Evolutionary conservation across 2,888 invertebrate genomes (phyloP), one percentile per base, ranked within the genome.

Genomic region (Emmelina monodactyla): DNA sequence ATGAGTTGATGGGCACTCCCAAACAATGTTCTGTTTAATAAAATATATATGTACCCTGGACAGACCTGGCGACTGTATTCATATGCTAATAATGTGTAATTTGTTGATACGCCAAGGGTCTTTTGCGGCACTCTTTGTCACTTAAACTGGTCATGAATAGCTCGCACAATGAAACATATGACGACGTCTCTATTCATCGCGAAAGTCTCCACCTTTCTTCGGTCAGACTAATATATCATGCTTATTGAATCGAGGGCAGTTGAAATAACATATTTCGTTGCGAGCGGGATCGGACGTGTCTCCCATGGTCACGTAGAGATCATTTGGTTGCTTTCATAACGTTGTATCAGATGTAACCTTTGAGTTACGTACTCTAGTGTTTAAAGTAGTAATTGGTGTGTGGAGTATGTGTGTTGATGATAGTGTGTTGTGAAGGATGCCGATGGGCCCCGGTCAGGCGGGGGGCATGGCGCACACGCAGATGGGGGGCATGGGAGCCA

Each of bases 61-160:
- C 55, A 53, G 57, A 59, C 58, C 58, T 49, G 56, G 51, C 51
- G 55, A 51, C 49, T 38, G 43, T 43, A 66, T 79, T 78, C 54
- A 71, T 61, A 79, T 79, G 76, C 58, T 59, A 78, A 79, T 79
- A 41, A 53, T 69, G 68, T 78, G 67, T 78, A 78, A 78, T 79
- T 79, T 79, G 75, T 76, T 76, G 72, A 73, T 76, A 63, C 51
- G 63, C 65, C 63, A 71, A 78, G 79, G 79, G 78, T 73, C 62
- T 62, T 71, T 75, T 76, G 76, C 64, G 72, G 72, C 72, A 58
- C 62, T 59, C 67, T 65, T 78, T 79, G 67, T 78, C 45, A 46
- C 44, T 38, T 37, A 46, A 71, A 76, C 76, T 63, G 66, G 78
- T 73, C 58, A 38, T 57, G 58, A 63, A 65, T 61, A 49, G 44